Evolutionary conservation across 2,797 vertebrate species (phyloP), one percentile per base, ranked within the genome.

Genomic region (Thaleichthys pacificus): DNA sequence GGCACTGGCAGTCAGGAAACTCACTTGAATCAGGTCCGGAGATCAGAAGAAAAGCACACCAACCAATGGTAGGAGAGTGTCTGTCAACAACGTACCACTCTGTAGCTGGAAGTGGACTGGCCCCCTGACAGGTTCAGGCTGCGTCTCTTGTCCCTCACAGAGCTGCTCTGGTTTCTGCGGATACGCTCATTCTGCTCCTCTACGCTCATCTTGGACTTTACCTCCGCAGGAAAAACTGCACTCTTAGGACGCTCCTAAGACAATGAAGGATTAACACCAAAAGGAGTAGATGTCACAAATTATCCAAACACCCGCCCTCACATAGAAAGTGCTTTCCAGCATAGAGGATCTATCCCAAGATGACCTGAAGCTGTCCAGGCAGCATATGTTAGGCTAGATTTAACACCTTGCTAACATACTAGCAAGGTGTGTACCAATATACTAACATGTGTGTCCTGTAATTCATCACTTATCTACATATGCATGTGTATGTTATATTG

Each of bases 101-200:
- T 56, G 60, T 24, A 26, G 84, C 90, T 91, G 0, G 92, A 67
- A 3, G 93, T 85, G 54, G 93, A 42, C 82, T 95, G 96, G 79
- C 89, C 91, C 58, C 92, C 73, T 0, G 94, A 93, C 1, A 97
- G 94, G 89, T 97, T 96, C 32, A 98, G 91, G 84, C 97, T 98
- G 67, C 95, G 91, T 57, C 97, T 91, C 84, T 97, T 98, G 75
- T 97, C 96, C 87, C 94, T 94, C 85, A 96, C 85, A 2, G 96
- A 98, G 82, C 93, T 94, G 24, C 94, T 96, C 91, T 97, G 96
- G 89, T 97, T 95, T 1, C 96, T 90, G 35, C 95, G 94, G 88
- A 99, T 95, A 68, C 97, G 94, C 80, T 96, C 95, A 0, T 96
- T 95, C 88, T 98, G 97, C 87, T 98, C 97, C 86, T 99, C 95